Base-by-base conservation (phyloP, 1,140 invertebrate genomes). In the honey bee (Apis mellifera) region DNA sequence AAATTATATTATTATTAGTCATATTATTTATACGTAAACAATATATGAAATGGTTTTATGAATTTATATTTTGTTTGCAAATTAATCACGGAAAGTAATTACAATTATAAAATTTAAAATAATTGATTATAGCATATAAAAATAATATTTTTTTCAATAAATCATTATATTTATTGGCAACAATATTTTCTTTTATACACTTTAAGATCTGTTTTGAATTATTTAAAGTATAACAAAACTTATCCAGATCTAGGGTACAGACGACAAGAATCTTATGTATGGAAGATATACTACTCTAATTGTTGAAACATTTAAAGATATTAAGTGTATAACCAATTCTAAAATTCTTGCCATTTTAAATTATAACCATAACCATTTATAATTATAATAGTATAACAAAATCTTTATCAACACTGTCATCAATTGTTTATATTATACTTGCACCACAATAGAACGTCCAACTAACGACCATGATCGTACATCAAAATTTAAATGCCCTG, bases 351-450 rank as follows among this genome's bases (percentile, higher is more conserved):
- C 13, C 5, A 66, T 64, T 19, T 84, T 76, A 86, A 88, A 85
- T 82, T 71, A 78, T 84, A 60, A 52, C 55, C 13, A 3, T 8
- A 54, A 50, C 13, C 12, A 12, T 17, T 48, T 13, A 15, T 69
- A 87, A 88, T 88, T 87, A 64, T 79, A 52, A 15, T n/a, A 11
- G 1, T 32, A 78, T 9, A 84, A 23, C 19, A 17, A 12, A 50
- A 26, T 59, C 1, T 42, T 26, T 64, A 69, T 19, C 19, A 57
- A 59, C 21, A 21, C 19, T 60, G 55, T 81, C 66, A 82, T 71
- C 69, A 77, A 89, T 89, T 89, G 88, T 89, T 89, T 89, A 89
- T 89, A 60, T 89, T 89, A 78, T 84, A 78, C 77, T 71, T 89
- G 55, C 69, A 76, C 72, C 69, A 69, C 64, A 78, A 88, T 74